phyloP scores from a whole-genome alignment of 1,140 invertebrate species.

The Hylaeus anthracinus region DNA sequence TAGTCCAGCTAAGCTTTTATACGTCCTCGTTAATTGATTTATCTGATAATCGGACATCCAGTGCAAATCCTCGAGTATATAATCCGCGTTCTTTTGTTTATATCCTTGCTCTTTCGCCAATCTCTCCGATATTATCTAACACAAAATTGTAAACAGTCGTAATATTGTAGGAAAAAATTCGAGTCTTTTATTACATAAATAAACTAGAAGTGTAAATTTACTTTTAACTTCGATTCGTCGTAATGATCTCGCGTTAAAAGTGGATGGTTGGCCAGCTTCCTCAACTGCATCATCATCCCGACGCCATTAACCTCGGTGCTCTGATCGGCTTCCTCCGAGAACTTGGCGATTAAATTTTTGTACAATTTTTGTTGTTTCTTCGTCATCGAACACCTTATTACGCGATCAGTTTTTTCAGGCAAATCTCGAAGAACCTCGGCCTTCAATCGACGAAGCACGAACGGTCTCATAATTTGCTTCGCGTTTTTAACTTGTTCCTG shows the following conservation, averaged over 20 bases:
- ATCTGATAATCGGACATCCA: conserved; percentile 96
- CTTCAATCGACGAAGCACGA: conserved; percentile 95
- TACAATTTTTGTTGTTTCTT: conserved; percentile 89
- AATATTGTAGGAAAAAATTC: conserved; percentile 1
- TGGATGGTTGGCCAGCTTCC: conserved; percentile 95
- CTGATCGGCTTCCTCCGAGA: conserved; percentile 84
- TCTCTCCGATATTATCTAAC: conserved; percentile 85
- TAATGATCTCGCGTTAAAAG: conserved; percentile 91
- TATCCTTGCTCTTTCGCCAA: conserved; percentile 88
- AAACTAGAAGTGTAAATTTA: conserved; percentile 26
- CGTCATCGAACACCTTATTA: conserved; percentile 85
- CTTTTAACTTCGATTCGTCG: conserved; percentile 84
- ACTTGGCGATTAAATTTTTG: conserved; percentile 87
- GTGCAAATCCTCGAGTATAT: conserved; percentile 93
- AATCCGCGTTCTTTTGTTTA: conserved; percentile 90
- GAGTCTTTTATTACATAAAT: neutral
- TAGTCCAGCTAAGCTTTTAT: conserved; percentile 79
- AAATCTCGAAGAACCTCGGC: conserved; percentile 90
- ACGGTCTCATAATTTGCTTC: conserved; percentile 97
- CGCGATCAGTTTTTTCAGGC: conserved; percentile 89
- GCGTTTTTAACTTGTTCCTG: conserved; percentile 94
- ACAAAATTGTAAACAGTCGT: conserved; percentile 37
- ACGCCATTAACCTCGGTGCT: conserved; percentile 84
- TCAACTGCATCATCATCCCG: conserved; percentile 93
- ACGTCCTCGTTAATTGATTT: conserved; percentile 87